These are phyloP conservation scores for Podarcis raffonei DNA, from an alignment of 2,113 vertebrate species.

Conservation along the genomic window DNA sequence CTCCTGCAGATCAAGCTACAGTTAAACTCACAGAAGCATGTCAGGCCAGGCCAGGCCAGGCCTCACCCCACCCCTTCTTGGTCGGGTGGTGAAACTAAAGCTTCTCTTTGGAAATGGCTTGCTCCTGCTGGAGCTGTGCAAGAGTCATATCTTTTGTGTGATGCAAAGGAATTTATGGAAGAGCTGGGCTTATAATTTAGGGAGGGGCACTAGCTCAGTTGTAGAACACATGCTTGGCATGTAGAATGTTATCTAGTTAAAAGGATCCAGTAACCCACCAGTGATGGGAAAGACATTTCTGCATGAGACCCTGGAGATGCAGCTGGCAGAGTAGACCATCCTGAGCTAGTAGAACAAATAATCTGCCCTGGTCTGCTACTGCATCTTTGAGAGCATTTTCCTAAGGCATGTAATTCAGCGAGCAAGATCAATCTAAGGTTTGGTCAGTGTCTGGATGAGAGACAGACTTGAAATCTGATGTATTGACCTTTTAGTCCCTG, in stretches of 20 bases:
- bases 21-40: neutral
- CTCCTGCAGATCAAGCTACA: neutral
- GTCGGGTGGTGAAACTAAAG: neutral
- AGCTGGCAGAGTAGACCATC: neutral
- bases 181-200: neutral
- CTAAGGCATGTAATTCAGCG: neutral
- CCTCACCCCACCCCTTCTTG: neutral
- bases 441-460: neutral
- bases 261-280: neutral
- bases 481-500: neutral
- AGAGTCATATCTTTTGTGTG: too few species aligned
- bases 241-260: neutral
- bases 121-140: too few species aligned
- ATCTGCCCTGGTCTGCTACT: neutral
- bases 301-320: neutral
- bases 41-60: too few species aligned
- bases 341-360: neutral
- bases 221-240: neutral
- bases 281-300: neutral
- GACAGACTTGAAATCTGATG: neutral
- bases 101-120: neutral
- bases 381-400: neutral
- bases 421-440: neutral
- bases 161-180: neutral
- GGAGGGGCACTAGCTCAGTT: neutral